Evolutionary conservation across 92 coral and sea anemone genomes (phyloP).

Genomic region (Blastomussa wellsi): DNA sequence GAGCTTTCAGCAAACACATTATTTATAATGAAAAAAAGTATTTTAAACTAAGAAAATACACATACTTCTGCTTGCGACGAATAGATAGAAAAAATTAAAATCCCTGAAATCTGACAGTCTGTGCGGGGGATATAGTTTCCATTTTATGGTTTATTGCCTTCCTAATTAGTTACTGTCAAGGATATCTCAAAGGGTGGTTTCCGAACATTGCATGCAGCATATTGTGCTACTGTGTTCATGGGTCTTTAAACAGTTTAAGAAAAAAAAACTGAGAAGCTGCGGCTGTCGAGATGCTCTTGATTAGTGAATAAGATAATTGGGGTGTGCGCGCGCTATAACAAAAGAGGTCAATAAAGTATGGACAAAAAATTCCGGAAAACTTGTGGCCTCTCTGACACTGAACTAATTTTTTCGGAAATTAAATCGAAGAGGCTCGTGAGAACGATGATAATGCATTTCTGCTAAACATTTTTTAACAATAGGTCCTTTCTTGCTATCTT

Average conservation of each 20-base stretch:
- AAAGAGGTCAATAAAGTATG: no score
- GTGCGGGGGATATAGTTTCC: constrained; percentile 7
- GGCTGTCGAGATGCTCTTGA: neutral
- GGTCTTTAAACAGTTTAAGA: neutral
- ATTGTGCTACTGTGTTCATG: neutral
- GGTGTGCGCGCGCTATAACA: no score
- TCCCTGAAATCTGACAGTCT: no score
- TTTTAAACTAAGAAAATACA: neutral
- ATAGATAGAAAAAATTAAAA: constrained; percentile 7
- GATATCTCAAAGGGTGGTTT: neutral
- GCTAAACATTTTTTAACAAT: no score
- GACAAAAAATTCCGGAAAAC: neutral
- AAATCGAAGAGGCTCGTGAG: neutral
- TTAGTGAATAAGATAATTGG: neutral
- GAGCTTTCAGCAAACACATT: neutral
- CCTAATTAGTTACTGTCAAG: neutral
- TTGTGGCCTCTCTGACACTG: neutral
- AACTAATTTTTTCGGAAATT: neutral
- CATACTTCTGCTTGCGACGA: neutral
- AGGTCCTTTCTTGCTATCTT: neutral
- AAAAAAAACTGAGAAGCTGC: neutral
- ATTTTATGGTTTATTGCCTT: constrained; percentile 2
- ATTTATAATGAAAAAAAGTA: neutral
- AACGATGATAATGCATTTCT: neutral
- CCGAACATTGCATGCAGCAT: constrained; percentile 22